Evolutionary conservation across 2,797 vertebrate genomes (phyloP).

Genomic region (Neomorphus geoffroyi): DNA sequence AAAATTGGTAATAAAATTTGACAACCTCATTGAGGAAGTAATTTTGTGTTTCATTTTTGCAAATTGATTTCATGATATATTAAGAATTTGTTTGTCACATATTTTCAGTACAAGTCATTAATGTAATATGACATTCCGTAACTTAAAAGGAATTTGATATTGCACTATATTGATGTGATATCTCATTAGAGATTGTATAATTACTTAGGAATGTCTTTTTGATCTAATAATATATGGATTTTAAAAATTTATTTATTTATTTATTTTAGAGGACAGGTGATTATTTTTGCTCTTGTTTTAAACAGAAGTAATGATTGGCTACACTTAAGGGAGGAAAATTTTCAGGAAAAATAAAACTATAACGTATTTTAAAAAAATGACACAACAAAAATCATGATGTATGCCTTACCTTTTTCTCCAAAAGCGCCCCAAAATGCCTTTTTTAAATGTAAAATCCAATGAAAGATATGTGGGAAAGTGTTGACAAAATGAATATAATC

Average conservation of each 20-base stretch:
- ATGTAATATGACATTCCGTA: conserved; percentile 20
- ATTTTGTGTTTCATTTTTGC: conserved; percentile 53
- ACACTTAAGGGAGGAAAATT: fast-evolving
- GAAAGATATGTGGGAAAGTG: background rate
- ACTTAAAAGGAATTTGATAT: conserved; percentile 21
- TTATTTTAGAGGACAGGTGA: background rate
- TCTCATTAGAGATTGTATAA: conserved; percentile 15
- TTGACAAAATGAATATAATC: background rate
- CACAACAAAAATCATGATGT: background rate
- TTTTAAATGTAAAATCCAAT: background rate
- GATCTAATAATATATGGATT: background rate
- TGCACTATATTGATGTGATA: background rate
- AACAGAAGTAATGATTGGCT: background rate
- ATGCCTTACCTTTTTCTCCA: background rate
- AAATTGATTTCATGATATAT: conserved; percentile 52
- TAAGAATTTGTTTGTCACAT: conserved; percentile 53
- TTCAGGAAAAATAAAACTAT: background rate
- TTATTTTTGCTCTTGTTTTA: background rate
- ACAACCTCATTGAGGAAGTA: conserved; percentile 42
- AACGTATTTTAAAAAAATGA: background rate
- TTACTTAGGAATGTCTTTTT: background rate
- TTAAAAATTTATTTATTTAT: background rate
- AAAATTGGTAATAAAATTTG: conserved; percentile 58
- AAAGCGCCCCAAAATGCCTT: background rate
- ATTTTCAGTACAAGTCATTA: conserved; percentile 52